Percentiles rank a stretch among this genome's conserved stretches.
Evolutionary conservation across 2,113 vertebrate genomes (phyloP).

Genomic region (Ammodramus savannarum): DNA sequence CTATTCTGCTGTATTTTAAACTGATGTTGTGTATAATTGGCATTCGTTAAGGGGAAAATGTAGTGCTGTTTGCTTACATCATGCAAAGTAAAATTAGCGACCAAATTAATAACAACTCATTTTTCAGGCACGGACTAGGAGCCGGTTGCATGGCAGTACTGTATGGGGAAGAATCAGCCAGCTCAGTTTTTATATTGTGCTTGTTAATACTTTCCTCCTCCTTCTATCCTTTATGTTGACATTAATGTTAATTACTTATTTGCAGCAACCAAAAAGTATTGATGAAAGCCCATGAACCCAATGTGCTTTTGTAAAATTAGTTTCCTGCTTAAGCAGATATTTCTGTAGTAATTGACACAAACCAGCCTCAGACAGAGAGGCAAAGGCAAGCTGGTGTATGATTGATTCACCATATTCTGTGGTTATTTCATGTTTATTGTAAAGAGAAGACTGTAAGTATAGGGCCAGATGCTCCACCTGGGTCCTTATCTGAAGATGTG

Average conservation of each 20-base stretch:
- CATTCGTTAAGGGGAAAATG: neutral
- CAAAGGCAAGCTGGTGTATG: neutral
- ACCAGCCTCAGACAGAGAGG: neutral
- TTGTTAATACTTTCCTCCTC: neutral
- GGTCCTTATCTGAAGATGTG: neutral
- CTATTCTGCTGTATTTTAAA: neutral
- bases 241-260: conserved; percentile 40
- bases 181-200: neutral
- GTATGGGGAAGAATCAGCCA: neutral
- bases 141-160: neutral
- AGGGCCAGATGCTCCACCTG: conserved; percentile 7
- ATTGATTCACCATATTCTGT: conserved; percentile 17
- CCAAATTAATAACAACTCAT: neutral
- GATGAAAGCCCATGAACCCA: neutral
- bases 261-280: conserved; percentile 39
- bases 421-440: conserved; percentile 8
- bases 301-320: conserved; percentile 9
- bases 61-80: neutral
- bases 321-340: conserved; percentile 47
- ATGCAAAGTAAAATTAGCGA: neutral
- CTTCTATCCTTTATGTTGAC: conserved; percentile 28
- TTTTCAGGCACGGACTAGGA: neutral
- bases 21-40: neutral
- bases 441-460: neutral
- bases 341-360: conserved; percentile 47